Conservation (phyloP, 2,113 vertebrate species). For the Menidia beryllina region DNA sequence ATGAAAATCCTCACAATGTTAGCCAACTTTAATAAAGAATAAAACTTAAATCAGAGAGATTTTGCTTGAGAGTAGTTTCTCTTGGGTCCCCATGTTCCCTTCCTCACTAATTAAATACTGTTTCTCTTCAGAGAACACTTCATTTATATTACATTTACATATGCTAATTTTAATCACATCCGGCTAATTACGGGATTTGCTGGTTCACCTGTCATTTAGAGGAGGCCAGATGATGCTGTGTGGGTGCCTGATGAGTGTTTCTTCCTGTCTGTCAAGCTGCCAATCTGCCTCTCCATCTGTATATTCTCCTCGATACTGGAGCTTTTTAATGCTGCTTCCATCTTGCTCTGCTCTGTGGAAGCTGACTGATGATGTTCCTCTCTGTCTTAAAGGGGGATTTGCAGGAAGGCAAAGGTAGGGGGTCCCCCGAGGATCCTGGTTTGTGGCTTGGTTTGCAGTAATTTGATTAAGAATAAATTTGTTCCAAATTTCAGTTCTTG, state of each 20-base stretch:
- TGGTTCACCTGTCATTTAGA: constrained; percentile 57
- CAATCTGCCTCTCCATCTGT: constrained; percentile 30
- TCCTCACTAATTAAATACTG: constrained; percentile 49
- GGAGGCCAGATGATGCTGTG: constrained; percentile 30
- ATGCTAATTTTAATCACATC: constrained; percentile 62
- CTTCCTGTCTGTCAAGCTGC: constrained; percentile 39
- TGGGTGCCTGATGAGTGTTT: constrained; percentile 22
- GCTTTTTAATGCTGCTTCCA: constrained; percentile 29
- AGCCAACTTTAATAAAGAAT: background rate
- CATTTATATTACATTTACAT: constrained; percentile 71
- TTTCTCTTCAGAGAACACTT: constrained; percentile 52
- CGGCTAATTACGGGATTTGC: constrained; percentile 66
- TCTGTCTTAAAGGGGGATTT: constrained; percentile 16
- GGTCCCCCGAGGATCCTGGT: background rate
- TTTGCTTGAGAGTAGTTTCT: constrained; percentile 29
- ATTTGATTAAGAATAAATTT: constrained; percentile 18
- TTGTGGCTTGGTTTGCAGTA: constrained; percentile 9
- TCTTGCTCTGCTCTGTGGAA: background rate
- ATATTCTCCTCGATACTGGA: constrained; percentile 17
- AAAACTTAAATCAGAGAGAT: background rate
- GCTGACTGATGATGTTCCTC: background rate
- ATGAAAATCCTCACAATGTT: background rate
- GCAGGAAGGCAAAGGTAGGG: background rate
- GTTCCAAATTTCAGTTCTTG: background rate
- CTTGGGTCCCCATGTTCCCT: constrained; percentile 1